Conservation (phyloP, 2,888 invertebrate genomes). For the Dromius quadrimaculatus region DNA sequence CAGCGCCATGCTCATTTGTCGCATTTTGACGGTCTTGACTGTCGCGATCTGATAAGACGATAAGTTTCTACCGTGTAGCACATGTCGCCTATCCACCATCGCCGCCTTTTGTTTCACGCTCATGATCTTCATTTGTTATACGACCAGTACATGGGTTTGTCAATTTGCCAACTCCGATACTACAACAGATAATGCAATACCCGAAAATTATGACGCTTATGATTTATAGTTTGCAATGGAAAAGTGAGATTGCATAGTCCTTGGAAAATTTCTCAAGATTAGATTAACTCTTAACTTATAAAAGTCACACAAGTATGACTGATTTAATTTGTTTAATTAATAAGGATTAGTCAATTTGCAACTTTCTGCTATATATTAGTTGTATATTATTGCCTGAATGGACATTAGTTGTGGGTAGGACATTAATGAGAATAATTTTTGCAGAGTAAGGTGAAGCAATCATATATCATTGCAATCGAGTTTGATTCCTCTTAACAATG, state of each 20-base stretch:
- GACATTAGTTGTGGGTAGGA: neutral
- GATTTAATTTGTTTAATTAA: slow-evolving; percentile 39
- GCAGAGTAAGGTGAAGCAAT: no score
- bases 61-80: slow-evolving; percentile 33
- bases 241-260: neutral
- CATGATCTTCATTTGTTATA: slow-evolving; percentile 25
- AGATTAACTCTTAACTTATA: slow-evolving; percentile 18
- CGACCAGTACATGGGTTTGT: neutral
- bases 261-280: slow-evolving; percentile 20
- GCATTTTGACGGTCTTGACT: slow-evolving; percentile 42
- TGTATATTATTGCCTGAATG: slow-evolving; percentile 18
- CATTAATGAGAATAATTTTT: no score
- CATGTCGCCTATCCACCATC: slow-evolving; percentile 24
- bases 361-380: slow-evolving; percentile 20
- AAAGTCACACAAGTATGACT: slow-evolving; percentile 24
- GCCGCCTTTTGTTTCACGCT: slow-evolving; percentile 28
- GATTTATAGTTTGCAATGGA: slow-evolving; percentile 2
- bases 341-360: slow-evolving; percentile 30
- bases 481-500: no score
- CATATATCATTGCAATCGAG: no score
- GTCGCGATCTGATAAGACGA: slow-evolving; percentile 46
- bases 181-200: neutral
- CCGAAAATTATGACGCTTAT: neutral
- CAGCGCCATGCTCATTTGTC: slow-evolving; percentile 48
- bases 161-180: slow-evolving; percentile 26